Conservation (phyloP, 35 echinoderm and acorn worm genomes). For the Heliocidaris erythrogramma region DNA sequence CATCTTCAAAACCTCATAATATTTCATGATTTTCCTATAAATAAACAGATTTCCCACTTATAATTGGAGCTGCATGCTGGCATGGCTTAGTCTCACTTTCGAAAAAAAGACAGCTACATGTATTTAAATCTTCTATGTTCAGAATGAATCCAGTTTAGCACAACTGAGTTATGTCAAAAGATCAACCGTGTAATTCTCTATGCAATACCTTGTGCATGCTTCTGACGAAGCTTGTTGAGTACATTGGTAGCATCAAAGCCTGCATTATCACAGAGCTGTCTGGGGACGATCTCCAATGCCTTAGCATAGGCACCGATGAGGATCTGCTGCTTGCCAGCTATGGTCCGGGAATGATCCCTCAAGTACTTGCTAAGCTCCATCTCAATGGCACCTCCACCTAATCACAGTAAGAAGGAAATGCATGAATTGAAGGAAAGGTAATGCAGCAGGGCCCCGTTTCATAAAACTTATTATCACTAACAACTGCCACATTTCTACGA, state of each 20-base stretch:
- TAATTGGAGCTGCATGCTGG: too few species aligned
- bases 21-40: too few species aligned
- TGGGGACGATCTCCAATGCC: slow-evolving; percentile 89
- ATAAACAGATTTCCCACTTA: too few species aligned
- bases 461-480: too few species aligned
- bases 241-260: slow-evolving; percentile 99
- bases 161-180: too few species aligned
- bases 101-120: too few species aligned
- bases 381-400: slow-evolving; percentile 98
- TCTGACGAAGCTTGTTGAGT: slow-evolving; percentile 96
- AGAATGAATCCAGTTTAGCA: too few species aligned
- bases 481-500: too few species aligned
- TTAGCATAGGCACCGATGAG: slow-evolving; percentile 96
- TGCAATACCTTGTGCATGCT: slow-evolving; percentile 92
- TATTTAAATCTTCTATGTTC: too few species aligned
- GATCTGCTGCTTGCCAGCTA: slow-evolving; percentile 97
- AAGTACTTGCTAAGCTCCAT: slow-evolving; percentile 99
- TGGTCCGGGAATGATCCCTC: slow-evolving; percentile 91
- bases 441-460: too few species aligned
- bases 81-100: too few species aligned
- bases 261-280: slow-evolving; percentile 98
- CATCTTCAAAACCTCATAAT: too few species aligned
- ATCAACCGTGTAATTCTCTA: neutral
- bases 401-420: slow-evolving; percentile 9
- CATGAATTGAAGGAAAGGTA: neutral